A percentile compares a stretch with the other conserved stretches of the same genome.
Conservation (phyloP, 2,797 vertebrate species). For the Acridotheres tristis region DNA sequence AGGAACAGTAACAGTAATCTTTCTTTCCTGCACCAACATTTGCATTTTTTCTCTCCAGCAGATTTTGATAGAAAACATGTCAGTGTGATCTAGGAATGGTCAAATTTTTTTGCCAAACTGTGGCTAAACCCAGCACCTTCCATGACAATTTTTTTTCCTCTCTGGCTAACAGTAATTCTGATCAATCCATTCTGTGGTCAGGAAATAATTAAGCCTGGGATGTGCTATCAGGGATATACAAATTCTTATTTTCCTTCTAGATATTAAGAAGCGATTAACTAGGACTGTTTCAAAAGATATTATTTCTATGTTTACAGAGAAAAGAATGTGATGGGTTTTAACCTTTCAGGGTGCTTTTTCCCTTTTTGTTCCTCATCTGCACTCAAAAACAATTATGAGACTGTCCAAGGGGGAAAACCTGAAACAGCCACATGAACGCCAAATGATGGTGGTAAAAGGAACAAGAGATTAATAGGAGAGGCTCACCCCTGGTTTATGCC, state of each 20-base stretch:
- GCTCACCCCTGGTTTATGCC: background rate
- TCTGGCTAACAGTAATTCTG: conserved; percentile 25
- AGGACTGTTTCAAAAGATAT: conserved; percentile 44
- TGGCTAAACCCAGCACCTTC: background rate
- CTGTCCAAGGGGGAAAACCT: background rate
- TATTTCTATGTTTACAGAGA: conserved; percentile 46
- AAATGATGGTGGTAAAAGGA: conserved; percentile 43
- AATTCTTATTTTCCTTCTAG: conserved; percentile 58
- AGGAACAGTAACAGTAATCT: background rate
- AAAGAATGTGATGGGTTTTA: background rate
- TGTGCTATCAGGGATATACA: conserved; percentile 47
- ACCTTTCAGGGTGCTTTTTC: background rate
- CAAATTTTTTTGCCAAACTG: background rate
- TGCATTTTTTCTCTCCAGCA: conserved; percentile 22
- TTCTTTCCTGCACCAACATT: background rate
- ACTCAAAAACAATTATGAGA: conserved; percentile 10
- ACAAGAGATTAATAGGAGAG: conserved; percentile 27
- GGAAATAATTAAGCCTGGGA: conserved; percentile 52
- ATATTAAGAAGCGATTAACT: conserved; percentile 47
- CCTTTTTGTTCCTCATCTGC: background rate
- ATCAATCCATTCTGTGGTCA: conserved; percentile 40
- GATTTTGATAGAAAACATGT: background rate
- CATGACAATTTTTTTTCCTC: conserved; percentile 5
- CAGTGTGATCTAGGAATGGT: background rate
- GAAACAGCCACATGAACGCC: background rate